Base-by-base conservation (phyloP, 2,888 invertebrate genomes). In the Malacosoma neustria region DNA sequence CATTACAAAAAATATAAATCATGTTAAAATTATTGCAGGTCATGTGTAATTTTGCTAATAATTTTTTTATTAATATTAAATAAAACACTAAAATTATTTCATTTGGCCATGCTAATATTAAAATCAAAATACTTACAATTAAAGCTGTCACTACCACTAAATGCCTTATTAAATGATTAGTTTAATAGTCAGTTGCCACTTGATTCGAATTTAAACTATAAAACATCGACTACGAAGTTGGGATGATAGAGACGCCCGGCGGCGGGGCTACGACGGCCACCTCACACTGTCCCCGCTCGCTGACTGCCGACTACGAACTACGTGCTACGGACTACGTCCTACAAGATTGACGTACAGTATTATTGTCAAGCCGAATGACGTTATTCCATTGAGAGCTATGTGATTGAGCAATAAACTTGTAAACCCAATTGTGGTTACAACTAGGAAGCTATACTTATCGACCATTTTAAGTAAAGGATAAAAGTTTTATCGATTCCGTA, bases 201-300 rank as follows among this genome's bases (percentile, higher is more conserved):
- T 53, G 53, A 48, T 49, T 48, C 45, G 53, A 48, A 46, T 55
- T 49, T 39, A 47, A 48, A 48, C 46, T 43, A 45, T 54, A 41
- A 36, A 32, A 32, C 31, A 14, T 34, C 14, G 29, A 32, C 31
- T 31, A 42, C 45, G 50, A 54, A 59, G 56, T 57, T 58, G 48
- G 54, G 54, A 56, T 56, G 56, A 57, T 51, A 50, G 45, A 45
- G 43, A 44, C 54, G 53, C 51, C 57, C 45, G 45, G 41, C 43
- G 45, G 46, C 55, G 60, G 58, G 57, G 61, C 58, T 61, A 59
- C 57, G 57, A 68, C 80, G 74, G 70, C 73, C 77, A 72, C 45
- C 70, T 61, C 54, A 55, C 55, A 54, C 71, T 71, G 61, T 64
- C 70, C 77, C 73, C 79, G 69, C 63, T 62, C 65, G 58, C 59